Conservation (phyloP, 2,888 invertebrate genomes). For the Cheilosia vulpina region DNA sequence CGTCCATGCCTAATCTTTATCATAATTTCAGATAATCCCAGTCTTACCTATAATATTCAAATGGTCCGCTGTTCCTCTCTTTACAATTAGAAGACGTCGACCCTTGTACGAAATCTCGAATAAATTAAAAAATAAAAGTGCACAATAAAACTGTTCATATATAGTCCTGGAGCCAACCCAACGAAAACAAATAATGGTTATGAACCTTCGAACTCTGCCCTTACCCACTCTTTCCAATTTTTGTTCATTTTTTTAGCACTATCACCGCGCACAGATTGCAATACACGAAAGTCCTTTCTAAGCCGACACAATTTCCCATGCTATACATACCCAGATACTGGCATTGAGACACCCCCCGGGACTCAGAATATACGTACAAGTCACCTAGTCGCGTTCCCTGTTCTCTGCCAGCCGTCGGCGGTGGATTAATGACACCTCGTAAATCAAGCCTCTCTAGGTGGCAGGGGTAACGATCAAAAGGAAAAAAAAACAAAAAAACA, state of each 20-base stretch:
- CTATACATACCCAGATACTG: conserved; percentile 31
- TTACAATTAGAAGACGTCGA: too few species aligned
- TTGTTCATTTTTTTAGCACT: background rate
- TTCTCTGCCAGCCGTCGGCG: conserved; percentile 57
- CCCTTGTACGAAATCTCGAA: background rate
- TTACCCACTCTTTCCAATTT: background rate
- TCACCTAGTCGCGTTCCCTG: conserved; percentile 34
- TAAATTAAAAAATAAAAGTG: background rate
- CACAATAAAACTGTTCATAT: conserved; percentile 31
- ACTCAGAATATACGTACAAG: conserved; percentile 38
- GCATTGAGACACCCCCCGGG: conserved; percentile 40
- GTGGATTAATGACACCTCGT: conserved; percentile 75
- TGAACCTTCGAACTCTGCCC: conserved; percentile 32
- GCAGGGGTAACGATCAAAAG: conserved; percentile 19
- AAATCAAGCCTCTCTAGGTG: conserved; percentile 56
- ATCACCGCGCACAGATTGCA: conserved; percentile 55
- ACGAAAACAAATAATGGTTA: conserved; percentile 23
- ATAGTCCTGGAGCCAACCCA: background rate
- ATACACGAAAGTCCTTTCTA: conserved; percentile 51
- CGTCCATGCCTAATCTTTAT: too few species aligned
- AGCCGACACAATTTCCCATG: conserved; percentile 55
- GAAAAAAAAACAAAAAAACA: conserved; percentile 7
- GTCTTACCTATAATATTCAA: too few species aligned
- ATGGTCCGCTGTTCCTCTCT: too few species aligned
- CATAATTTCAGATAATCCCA: too few species aligned